Base-by-base conservation (phyloP, 2,888 invertebrate species). In the Hirtodrosophila histrioides region DNA sequence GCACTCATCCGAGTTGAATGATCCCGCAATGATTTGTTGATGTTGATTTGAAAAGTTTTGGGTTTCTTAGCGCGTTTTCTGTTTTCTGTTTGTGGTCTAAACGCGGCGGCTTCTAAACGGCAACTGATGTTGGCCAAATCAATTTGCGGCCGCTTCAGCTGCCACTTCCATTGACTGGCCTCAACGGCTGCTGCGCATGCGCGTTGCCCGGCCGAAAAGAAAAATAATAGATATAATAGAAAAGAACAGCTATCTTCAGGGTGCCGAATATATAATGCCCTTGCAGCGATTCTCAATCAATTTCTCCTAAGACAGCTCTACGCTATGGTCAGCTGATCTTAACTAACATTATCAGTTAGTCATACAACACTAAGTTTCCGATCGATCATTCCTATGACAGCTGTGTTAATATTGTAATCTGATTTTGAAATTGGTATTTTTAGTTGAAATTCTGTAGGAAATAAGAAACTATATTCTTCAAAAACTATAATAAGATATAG, bases 51-150 rank as follows among this genome's bases (percentile, higher is more conserved):
- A 12, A 3, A 49, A 35, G 29, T 17, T 57, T 35, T 41, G 10
- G 3, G 31, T 31, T 31, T 31, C 40, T 49, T 36, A 27, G 3
- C 43, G 33, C 31, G 43, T 12, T 54, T 45, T 49, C 61, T 55
- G 24, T 27, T 48, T 44, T 71, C 50, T 64, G 65, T 56, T 53
- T 64, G 65, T 56, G 82, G 60, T 86, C 84, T 83, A 67, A 78
- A 73, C 87, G 69, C 82, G 78, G 50, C 82, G 87, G 67, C 87
- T 81, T 78, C 85, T 75, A 56, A 85, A 85, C 85, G 82, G 82
- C 85, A 85, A 83, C 82, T 83, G 82, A 75, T 56, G 67, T 75
- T 87, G 85, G 87, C 75, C 75, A 85, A 82, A 84, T 75, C 87
- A 75, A 86, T 82, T 81, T 65, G 65, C 62, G 35, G 74, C 53